These are phyloP conservation scores for Seladonia tumulorum DNA, from an alignment of 2,888 invertebrate species.

Conservation along the genomic window DNA sequence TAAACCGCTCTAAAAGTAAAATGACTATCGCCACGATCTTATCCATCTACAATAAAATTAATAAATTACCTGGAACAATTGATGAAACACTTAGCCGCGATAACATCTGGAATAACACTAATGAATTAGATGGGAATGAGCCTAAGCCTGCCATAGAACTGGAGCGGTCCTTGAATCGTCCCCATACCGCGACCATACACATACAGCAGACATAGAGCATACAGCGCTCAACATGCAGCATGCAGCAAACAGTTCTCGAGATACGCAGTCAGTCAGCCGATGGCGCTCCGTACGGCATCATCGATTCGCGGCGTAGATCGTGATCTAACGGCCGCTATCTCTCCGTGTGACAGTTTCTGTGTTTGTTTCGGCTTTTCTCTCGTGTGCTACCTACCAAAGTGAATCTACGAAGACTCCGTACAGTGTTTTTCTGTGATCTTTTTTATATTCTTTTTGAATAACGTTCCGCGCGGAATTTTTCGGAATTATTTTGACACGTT, in stretches of 20 bases:
- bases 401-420: not conserved
- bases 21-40: not conserved
- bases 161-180: conserved; percentile 51
- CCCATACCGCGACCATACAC: conserved; percentile 38
- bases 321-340: not conserved
- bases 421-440: not conserved
- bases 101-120: not conserved
- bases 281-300: conserved; percentile 75
- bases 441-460: not conserved
- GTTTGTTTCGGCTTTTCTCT: not conserved
- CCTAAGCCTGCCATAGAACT: conserved; percentile 16
- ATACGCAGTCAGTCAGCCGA: conserved; percentile 75
- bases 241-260: conserved; percentile 32
- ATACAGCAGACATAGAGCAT: not conserved
- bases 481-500: not conserved
- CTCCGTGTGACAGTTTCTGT: not conserved
- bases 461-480: not conserved
- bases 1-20: not conserved
- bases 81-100: not conserved
- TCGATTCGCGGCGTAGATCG: conserved; percentile 53
- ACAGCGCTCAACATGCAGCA: not conserved
- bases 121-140: not conserved
- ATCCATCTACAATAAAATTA: not conserved
- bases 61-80: not conserved
- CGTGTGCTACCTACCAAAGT: not conserved